Evolutionary conservation across 2,888 invertebrate genomes (phyloP).

Genomic region (Meteorus cinctellus): DNA sequence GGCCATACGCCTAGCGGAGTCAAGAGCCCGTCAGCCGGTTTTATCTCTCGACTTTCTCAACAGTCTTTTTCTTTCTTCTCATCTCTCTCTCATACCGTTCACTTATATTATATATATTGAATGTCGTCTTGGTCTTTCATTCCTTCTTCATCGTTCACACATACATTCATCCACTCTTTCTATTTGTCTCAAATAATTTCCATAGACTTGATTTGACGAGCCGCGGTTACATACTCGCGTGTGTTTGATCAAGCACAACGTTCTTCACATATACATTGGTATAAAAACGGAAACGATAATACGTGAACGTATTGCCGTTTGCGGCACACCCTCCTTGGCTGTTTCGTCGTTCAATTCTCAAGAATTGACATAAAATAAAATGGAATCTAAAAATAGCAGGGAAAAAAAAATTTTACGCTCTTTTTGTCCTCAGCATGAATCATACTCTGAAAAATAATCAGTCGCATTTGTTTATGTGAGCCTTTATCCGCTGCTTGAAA

Average conservation of each 20-base stretch:
- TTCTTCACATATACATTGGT: neutral
- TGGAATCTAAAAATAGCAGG: neutral
- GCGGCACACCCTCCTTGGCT: conserved; percentile 29
- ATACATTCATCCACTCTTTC: neutral
- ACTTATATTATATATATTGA: neutral
- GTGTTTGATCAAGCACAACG: conserved; percentile 8
- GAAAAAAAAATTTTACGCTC: neutral
- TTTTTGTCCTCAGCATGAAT: conserved; percentile 1
- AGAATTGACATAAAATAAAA: conserved; percentile 3
- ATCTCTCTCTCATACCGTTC: conserved; percentile 6
- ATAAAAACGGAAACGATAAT: conserved; percentile 35
- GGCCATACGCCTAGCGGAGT: conserved; percentile 36
- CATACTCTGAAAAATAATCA: conserved; percentile 14
- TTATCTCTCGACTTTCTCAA: conserved; percentile 37
- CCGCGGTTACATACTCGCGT: neutral
- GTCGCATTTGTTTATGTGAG: conserved; percentile 46
- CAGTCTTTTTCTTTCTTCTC: conserved; percentile 23
- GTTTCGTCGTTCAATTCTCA: neutral
- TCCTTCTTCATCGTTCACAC: neutral
- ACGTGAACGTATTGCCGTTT: conserved; percentile 29
- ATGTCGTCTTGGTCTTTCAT: conserved; percentile 4
- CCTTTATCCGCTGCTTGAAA: conserved; percentile 24
- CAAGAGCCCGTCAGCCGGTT: conserved; percentile 23
- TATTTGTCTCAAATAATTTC: conserved; percentile 6
- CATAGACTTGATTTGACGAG: neutral